Evolutionary conservation across 2,888 invertebrate genomes (phyloP), one percentile per base, ranked within the genome.

Genomic region (Smittia aterrima): DNA sequence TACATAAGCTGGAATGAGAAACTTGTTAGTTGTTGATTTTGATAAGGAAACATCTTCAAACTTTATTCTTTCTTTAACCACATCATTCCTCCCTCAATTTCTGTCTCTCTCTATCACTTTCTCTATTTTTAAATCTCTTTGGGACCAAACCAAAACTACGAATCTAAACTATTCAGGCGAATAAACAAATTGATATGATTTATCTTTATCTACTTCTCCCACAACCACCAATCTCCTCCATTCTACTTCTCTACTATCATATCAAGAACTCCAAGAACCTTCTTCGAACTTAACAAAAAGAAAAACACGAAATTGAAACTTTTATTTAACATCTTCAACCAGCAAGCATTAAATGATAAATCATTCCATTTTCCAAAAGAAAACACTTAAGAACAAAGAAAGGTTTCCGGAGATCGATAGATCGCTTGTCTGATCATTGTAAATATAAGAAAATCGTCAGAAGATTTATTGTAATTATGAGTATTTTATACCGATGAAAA

Each of bases 401-500:
- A 6, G 47, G 47, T 47, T n/a, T 47, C 47, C 47, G 16, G 47
- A 16, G 13, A 13, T 47, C 16, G 47, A 47, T 11, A 47, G 16
- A 47, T 47, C 47, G 47, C 47, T 47, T 47, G 13, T 47, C 16
- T 47, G n/a, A 47, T 47, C 11, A 67, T 2, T 67, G 40, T 67
- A 67, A 64, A 64, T 16, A 40, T 22, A 22, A 66, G 25, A 66
- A 9, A 40, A 66, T 58, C 58, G 38, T 68, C 22, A 4, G 6
- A 32, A 53, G 18, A 70, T 16, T 47, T 47, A 47, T 16, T 70
- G 40, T 25, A 24, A 25, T 16, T 47, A 16, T 40, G 22, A 25
- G 22, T 70, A 62, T 72, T 62, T 40, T 58, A 62, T 72, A 62
- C 38, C 32, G 62, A 58, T 58, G 58, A 58, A 58, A 22, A 58